Conservation (phyloP, 2,113 vertebrate genomes). For the Steatornis caripensis region DNA sequence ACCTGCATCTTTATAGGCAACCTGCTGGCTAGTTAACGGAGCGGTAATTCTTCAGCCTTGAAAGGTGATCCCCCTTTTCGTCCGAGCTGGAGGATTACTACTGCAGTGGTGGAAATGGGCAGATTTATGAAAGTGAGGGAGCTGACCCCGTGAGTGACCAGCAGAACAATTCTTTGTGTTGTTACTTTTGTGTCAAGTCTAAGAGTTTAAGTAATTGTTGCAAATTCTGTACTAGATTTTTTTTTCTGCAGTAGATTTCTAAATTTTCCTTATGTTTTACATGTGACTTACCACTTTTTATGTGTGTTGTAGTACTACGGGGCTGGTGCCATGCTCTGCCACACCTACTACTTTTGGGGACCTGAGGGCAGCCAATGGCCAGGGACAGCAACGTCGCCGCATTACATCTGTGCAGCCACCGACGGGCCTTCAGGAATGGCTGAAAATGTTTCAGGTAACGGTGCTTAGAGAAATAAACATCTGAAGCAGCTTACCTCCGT, state of each 20-base stretch:
- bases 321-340: slow-evolving; percentile 93
- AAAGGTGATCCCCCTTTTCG: neutral
- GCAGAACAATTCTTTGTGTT: neutral
- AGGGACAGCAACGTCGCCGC: slow-evolving; percentile 93
- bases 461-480: neutral
- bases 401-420: slow-evolving; percentile 97
- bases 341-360: slow-evolving; percentile 98
- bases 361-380: slow-evolving; percentile 93
- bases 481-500: neutral
- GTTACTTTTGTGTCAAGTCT: neutral
- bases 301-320: slow-evolving; percentile 83
- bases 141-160: neutral
- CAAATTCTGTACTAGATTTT: neutral
- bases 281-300: neutral
- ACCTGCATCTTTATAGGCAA: neutral
- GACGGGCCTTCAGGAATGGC: slow-evolving; percentile 96
- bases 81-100: neutral
- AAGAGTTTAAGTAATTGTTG: neutral
- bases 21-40: neutral
- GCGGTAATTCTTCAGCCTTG: neutral
- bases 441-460: slow-evolving; percentile 97
- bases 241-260: neutral
- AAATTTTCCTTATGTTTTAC: neutral
- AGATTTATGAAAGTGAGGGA: neutral
- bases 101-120: neutral